Evolutionary conservation across 2,113 vertebrate species (phyloP).

Genomic region (Dendropsophus ebraccatus): DNA sequence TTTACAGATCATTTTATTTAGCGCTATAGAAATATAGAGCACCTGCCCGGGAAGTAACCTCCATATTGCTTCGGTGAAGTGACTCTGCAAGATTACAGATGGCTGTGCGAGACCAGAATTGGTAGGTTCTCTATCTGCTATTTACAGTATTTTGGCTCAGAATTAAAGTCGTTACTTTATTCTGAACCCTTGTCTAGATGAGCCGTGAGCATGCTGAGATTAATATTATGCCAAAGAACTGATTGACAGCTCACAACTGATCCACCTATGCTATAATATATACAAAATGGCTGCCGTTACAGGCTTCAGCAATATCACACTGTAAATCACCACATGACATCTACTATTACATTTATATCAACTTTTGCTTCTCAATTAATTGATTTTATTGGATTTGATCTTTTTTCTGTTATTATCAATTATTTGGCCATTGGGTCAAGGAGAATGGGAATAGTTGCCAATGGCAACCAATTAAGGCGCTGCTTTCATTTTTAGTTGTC

Average conservation of each 20-base stretch:
- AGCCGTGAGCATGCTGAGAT: neutral
- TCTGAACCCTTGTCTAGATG: neutral
- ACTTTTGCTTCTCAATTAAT: too few relatives aligned
- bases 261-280: neutral
- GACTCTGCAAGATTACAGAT: neutral
- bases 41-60: slow-evolving; percentile 3
- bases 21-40: neutral
- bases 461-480: too few relatives aligned
- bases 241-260: too few relatives aligned
- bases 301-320: neutral
- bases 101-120: neutral
- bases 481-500: too few relatives aligned
- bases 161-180: neutral
- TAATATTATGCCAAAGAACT: neutral
- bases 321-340: too few relatives aligned
- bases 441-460: too few relatives aligned
- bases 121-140: neutral
- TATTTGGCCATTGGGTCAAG: too few relatives aligned
- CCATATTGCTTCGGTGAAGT: neutral
- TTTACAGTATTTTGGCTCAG: neutral
- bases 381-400: too few relatives aligned
- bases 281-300: neutral
- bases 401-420: too few relatives aligned
- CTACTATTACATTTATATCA: too few relatives aligned
- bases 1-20: slow-evolving; percentile 1